These are phyloP conservation scores for Cliona cf. orientalis DNA, from an alignment of 37 sponge, comb jelly and placozoan species.

Conservation along the genomic window DNA sequence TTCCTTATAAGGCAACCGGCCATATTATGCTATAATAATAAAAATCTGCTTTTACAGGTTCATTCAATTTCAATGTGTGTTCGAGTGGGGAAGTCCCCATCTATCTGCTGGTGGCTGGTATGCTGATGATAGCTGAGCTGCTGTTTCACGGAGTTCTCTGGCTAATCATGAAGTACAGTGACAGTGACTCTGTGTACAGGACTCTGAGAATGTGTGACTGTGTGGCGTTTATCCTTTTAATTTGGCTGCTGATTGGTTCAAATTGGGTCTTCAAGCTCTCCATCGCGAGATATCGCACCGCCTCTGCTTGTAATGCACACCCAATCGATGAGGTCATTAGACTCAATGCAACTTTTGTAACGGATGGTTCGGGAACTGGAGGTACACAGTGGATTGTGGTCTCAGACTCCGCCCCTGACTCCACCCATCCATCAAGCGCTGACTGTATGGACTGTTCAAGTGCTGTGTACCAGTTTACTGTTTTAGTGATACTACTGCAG, in stretches of 20 bases:
- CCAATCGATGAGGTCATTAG: too few relatives aligned
- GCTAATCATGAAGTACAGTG: background rate
- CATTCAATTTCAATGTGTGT: slow-evolving; percentile 13
- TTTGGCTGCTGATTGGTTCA: slow-evolving; percentile 41
- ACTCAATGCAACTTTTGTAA: too few relatives aligned
- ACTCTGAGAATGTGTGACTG: slow-evolving; percentile 8
- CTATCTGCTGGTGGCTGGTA: slow-evolving; percentile 37
- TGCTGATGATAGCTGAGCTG: background rate
- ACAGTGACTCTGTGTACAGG: background rate
- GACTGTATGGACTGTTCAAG: slow-evolving; percentile 21
- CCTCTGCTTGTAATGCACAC: too few relatives aligned
- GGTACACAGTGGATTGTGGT: too few relatives aligned
- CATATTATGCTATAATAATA: background rate
- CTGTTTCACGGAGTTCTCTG: slow-evolving; percentile 2
- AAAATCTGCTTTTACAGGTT: background rate
- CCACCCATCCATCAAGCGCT: background rate
- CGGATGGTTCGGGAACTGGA: too few relatives aligned
- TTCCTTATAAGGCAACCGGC: too few relatives aligned
- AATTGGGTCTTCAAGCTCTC: slow-evolving; percentile 27
- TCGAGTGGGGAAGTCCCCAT: slow-evolving; percentile 1
- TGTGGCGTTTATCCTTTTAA: slow-evolving; percentile 15
- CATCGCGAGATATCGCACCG: too few relatives aligned
- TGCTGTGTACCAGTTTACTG: slow-evolving; percentile 27
- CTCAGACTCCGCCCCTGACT: too few relatives aligned
- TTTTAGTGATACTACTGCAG: slow-evolving; percentile 11